Evolutionary conservation across 2,888 invertebrate genomes (phyloP), one percentile per base, ranked within the genome.

Genomic region (Drosophila mercatorum): DNA sequence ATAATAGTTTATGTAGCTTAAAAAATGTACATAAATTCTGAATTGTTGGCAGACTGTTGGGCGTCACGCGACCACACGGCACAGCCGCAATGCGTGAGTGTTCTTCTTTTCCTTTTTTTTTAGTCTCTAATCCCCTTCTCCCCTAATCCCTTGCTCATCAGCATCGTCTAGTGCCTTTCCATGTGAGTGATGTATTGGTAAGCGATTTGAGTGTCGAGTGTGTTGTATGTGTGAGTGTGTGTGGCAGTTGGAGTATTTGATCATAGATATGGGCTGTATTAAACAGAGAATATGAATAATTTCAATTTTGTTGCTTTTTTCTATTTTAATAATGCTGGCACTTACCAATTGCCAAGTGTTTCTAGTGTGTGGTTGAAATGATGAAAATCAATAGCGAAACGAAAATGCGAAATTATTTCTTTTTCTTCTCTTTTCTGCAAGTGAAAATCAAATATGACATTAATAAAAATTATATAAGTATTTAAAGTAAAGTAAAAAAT

Each of bases 381-480:
- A 71, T 84, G 72, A 59, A 81, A 83, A 71, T 80, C 82, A 83
- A 84, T 68, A 84, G 74, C 74, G 64, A 75, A 83, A 87, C 63
- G 67, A 80, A 80, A 80, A 78, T 68, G 64, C 65, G 55, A 56
- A 80, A 75, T 89, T 88, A 87, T 85, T 84, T 87, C 80, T 87
- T 87, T 84, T 87, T 87, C 80, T 87, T 89, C 85, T 87, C 89
- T 75, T 87, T 89, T 89, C 89, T 87, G 87, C 56, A 86, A 84
- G 60, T 76, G 81, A 63, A 80, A 83, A 71, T 49, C 68, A 74
- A 69, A 75, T n/a, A 28, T 11, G 26, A 52, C 68, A 76, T 78
- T 77, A 78, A 63, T 75, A 62, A 12, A 26, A 38, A 41, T 57
- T 3, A 43, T n/a, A 53, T 10, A n/a, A 41, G 1, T 17, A 14